phyloP scores from a whole-genome alignment of 1,140 invertebrate genomes.

The Conus betulinus region DNA sequence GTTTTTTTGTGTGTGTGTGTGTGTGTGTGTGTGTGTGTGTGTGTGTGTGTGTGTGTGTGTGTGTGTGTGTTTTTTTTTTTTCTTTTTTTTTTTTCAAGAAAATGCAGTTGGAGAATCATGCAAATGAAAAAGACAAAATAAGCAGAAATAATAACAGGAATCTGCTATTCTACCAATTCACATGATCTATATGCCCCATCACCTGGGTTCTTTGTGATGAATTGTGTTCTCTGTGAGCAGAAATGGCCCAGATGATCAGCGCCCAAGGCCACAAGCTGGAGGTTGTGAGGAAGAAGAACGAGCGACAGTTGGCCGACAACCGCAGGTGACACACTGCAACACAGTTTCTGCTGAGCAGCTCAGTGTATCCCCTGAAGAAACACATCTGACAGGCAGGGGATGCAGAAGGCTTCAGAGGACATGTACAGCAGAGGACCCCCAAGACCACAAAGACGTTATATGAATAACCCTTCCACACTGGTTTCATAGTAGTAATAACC shows the following conservation, averaged over 20 bases:
- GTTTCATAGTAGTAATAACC: no score
- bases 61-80: no score
- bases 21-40: no score
- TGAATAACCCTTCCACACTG: background rate
- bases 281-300: slow-evolving; percentile 55
- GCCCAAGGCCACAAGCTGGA: slow-evolving; percentile 58
- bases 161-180: no score
- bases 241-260: slow-evolving; percentile 62
- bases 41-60: no score
- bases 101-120: no score
- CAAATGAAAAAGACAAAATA: no score
- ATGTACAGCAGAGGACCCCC: background rate
- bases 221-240: slow-evolving; percentile 41
- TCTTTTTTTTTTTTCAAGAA: no score
- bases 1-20: no score
- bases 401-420: background rate
- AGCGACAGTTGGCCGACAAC: slow-evolving; percentile 41
- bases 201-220: no score
- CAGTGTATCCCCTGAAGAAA: background rate
- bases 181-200: no score
- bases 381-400: background rate
- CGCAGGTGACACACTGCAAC: slow-evolving; percentile 29
- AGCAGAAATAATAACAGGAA: no score
- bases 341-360: background rate
- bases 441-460: background rate